Evolutionary conservation across 2,888 invertebrate genomes (phyloP).

Genomic region (Drosophila mettleri): DNA sequence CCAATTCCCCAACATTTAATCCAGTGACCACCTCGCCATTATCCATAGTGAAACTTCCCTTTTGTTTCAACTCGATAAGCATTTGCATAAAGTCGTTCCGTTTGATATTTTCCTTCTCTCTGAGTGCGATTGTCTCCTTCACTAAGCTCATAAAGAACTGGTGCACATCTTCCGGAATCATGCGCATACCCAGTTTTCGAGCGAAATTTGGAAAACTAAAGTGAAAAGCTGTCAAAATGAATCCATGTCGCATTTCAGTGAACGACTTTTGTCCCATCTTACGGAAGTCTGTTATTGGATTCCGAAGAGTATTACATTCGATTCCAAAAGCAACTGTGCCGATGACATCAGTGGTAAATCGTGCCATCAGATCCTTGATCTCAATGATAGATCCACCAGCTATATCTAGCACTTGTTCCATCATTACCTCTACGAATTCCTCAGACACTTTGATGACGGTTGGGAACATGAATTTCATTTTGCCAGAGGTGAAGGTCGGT

Average conservation of each 20-base stretch:
- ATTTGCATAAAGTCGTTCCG: constrained; percentile 86
- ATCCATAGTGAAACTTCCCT: constrained; percentile 65
- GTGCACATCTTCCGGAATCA: constrained; percentile 68
- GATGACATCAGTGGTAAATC: constrained; percentile 86
- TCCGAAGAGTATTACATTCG: constrained; percentile 83
- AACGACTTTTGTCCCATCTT: constrained; percentile 58
- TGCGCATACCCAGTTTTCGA: constrained; percentile 59
- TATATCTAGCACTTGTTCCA: constrained; percentile 40
- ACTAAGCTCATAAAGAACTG: constrained; percentile 83
- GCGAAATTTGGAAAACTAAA: constrained; percentile 70
- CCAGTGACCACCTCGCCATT: constrained; percentile 66
- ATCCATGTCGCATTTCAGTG: constrained; percentile 45
- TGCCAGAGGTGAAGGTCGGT: constrained; percentile 82
- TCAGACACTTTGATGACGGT: constrained; percentile 56
- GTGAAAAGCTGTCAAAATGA: constrained; percentile 38
- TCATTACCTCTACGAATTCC: constrained; percentile 53
- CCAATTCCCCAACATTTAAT: constrained; percentile 84
- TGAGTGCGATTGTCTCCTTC: constrained; percentile 81
- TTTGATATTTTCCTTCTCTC: constrained; percentile 81
- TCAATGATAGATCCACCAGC: constrained; percentile 75
- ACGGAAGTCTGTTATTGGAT: constrained; percentile 82
- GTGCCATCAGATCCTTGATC: constrained; percentile 84
- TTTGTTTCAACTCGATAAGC: constrained; percentile 84
- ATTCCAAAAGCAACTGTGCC: constrained; percentile 86
- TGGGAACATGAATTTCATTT: constrained; percentile 79